phyloP scores from a whole-genome alignment of 2,888 invertebrate genomes.

The Stenchaetothrips biformis region DNA sequence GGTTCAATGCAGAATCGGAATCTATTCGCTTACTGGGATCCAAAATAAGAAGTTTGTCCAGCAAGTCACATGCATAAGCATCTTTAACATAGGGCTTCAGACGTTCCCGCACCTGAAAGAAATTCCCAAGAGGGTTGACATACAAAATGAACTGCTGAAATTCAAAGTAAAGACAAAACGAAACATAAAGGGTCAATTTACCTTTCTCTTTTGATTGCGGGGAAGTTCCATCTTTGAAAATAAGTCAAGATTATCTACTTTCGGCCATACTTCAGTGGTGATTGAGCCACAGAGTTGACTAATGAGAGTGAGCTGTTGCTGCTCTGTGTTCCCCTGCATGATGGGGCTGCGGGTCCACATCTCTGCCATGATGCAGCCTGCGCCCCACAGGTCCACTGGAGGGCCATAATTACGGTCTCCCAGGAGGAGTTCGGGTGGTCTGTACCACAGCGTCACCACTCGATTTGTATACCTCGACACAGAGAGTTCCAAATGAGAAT shows the following conservation, averaged over 20 bases:
- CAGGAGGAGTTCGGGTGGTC: conserved; percentile 63
- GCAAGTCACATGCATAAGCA: conserved; percentile 83
- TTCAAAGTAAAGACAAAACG: too few relatives aligned
- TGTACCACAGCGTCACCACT: conserved; percentile 95
- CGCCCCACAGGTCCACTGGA: conserved; percentile 94
- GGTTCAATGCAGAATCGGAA: conserved; percentile 89
- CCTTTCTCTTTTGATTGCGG: conserved; percentile 79
- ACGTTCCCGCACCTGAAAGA: conserved; percentile 63
- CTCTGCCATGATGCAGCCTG: conserved; percentile 99
- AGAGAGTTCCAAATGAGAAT: background rate
- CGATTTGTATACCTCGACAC: conserved; percentile 83
- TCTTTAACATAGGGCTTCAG: conserved; percentile 87
- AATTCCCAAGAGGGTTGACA: background rate
- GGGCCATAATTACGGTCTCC: conserved; percentile 94
- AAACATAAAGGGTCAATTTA: conserved; percentile 40
- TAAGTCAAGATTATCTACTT: conserved; percentile 81
- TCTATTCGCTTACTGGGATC: conserved; percentile 86
- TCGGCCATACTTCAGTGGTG: conserved; percentile 88
- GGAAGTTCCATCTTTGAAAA: conserved; percentile 84
- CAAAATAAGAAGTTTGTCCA: conserved; percentile 85
- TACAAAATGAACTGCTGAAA: too few relatives aligned
- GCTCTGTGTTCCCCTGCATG: conserved; percentile 95
- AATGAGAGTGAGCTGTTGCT: conserved; percentile 90
- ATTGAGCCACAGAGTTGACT: conserved; percentile 95
- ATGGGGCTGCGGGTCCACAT: conserved; percentile 94